A percentile compares a stretch with the other conserved stretches of the same genome.
Conservation (phyloP, 2,797 vertebrate genomes). For the Melanotaenia maccullochi region DNA sequence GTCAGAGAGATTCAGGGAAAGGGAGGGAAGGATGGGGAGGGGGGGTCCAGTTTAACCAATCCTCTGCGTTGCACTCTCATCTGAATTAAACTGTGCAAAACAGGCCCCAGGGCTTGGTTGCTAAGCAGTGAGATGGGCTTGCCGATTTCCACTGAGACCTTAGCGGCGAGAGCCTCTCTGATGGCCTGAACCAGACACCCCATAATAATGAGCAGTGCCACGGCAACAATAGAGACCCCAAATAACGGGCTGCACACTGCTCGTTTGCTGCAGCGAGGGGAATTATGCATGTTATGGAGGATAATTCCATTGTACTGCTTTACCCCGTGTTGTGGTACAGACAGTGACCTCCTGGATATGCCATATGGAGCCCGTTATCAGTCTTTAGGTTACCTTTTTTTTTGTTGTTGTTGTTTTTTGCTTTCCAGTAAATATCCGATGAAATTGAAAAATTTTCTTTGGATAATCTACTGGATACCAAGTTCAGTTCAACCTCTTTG, state of each 20-base stretch:
- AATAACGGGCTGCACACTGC: slow-evolving; percentile 63
- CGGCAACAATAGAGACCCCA: slow-evolving; percentile 75
- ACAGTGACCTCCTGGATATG: slow-evolving; percentile 68
- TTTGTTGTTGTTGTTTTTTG: slow-evolving; percentile 40
- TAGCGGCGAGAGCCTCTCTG: slow-evolving; percentile 73
- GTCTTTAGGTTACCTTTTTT: slow-evolving; percentile 24
- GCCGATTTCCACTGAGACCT: slow-evolving; percentile 77
- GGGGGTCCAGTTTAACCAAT: slow-evolving; percentile 75
- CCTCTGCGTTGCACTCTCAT: slow-evolving; percentile 79
- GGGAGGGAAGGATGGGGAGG: slow-evolving; percentile 27
- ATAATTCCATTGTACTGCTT: slow-evolving; percentile 73
- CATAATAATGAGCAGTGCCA: slow-evolving; percentile 81
- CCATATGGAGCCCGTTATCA: slow-evolving; percentile 57
- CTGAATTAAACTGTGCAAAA: slow-evolving; percentile 88
- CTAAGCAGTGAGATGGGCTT: slow-evolving; percentile 86
- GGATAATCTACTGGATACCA: slow-evolving; percentile 61
- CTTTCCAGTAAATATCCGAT: slow-evolving; percentile 44
- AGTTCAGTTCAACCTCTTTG: slow-evolving; percentile 63
- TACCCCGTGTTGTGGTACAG: slow-evolving; percentile 56
- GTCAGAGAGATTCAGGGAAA: slow-evolving; percentile 28
- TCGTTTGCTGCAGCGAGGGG: slow-evolving; percentile 67
- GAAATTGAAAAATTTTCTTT: slow-evolving; percentile 34
- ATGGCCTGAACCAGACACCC: slow-evolving; percentile 82
- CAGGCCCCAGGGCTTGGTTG: slow-evolving; percentile 86
- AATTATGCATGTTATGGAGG: slow-evolving; percentile 72